Base-by-base conservation (phyloP, 64 coral and sea anemone species). In the Stylophora pistillata region DNA sequence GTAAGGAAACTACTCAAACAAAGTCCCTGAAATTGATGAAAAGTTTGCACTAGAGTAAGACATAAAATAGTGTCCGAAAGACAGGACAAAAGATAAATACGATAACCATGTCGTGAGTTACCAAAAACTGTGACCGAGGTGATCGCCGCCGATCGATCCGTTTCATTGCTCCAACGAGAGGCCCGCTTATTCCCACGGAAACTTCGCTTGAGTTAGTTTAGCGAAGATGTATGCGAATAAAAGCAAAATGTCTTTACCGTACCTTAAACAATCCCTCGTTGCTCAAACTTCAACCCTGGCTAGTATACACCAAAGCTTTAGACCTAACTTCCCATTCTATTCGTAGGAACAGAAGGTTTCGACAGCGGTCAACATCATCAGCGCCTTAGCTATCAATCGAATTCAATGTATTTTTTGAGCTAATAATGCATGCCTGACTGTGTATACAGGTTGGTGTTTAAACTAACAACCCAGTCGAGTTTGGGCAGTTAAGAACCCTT, bases 401-500 rank as follows among this genome's bases (percentile, higher is more conserved):
- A 70, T 31, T 74, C 32, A 68, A 68, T 84, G 80, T 82, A 84
- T 84, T 84, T 84, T 84, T 69, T 84, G 60, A 66, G 47, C 80
- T 34, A 89, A 89, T 53, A 62, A 69, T 58, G 26, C 71, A 29
- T 58, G 37, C 72, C 66, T 77, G 30, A 62, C 54, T 91, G 85
- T 96, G 87, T 90, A 92, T 93, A 87, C 81, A 86, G 82, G 77
- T 72, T 52, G 73, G 28, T 96, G 90, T 93, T 95, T 96, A 90
- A 93, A 96, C 91, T 93, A 96, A 90, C 87, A 96, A 59, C 77
- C 63, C 81, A 55, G 54, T 34, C 59, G 74, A 83, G 77, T 93
- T 79, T 93, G 91, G 76, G 79, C 76, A 82, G 91, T 93, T 88
- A 88, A 81, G 85, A 93, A 88, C 77, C 82, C 68, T 92, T 96